Percentiles rank a stretch among this genome's conserved stretches.
These are phyloP conservation scores for Trisateles emortualis DNA, from an alignment of 2,888 invertebrate species.

Conservation along the genomic window DNA sequence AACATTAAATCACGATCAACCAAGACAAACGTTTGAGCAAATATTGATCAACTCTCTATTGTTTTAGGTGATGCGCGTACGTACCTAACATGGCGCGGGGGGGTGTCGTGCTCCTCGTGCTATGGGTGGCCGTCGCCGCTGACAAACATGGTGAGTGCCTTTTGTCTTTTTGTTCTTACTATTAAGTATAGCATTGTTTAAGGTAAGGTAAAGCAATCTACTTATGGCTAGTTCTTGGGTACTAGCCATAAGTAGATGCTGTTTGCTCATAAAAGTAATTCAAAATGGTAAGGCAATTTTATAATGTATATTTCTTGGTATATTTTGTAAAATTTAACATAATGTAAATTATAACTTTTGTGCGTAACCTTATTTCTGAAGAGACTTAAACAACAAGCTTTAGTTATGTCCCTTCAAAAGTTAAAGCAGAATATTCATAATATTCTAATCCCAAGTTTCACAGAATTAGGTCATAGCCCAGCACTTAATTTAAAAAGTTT, in stretches of 20 bases:
- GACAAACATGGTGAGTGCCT: slow-evolving; percentile 77
- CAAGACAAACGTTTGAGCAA: slow-evolving; percentile 53
- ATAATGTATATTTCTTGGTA: no score
- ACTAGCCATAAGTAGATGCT: no score
- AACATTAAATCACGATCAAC: slow-evolving; percentile 21
- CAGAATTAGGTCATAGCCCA: slow-evolving; percentile 33
- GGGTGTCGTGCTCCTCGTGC: slow-evolving; percentile 77
- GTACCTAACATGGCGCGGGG: slow-evolving; percentile 81
- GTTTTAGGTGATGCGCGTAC: slow-evolving; percentile 84
- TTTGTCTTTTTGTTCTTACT: slow-evolving; percentile 41
- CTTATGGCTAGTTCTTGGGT: slow-evolving; percentile 6
- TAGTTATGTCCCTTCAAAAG: not conserved
- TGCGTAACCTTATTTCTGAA: no score
- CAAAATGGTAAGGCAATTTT: no score
- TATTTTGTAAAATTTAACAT: no score
- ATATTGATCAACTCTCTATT: slow-evolving; percentile 78
- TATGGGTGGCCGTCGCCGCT: slow-evolving; percentile 81
- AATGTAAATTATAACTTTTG: not conserved
- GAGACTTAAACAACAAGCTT: not conserved
- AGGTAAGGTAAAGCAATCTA: slow-evolving; percentile 3
- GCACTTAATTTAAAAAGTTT: slow-evolving; percentile 45
- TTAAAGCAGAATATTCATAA: slow-evolving; percentile 31
- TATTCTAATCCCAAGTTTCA: slow-evolving; percentile 28
- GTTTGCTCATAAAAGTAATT: not conserved
- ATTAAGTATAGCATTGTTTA: slow-evolving; percentile 21